phyloP scores from a whole-genome alignment of 2,888 invertebrate genomes.

The Theodoxus fluviatilis region DNA sequence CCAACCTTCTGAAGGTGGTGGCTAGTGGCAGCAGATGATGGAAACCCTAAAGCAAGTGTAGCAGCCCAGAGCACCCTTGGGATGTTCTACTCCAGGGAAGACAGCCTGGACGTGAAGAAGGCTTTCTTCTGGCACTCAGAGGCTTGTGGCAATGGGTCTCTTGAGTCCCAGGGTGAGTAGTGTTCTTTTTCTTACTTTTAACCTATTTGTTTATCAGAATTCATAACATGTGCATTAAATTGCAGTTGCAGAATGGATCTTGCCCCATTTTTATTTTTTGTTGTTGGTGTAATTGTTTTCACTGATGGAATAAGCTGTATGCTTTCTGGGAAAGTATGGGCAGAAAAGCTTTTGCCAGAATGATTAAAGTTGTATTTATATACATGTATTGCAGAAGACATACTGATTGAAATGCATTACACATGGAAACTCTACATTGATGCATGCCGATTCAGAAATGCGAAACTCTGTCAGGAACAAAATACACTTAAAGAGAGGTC shows the following conservation, averaged over 20 bases:
- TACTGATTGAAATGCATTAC: no score
- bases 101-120: slow-evolving; percentile 53
- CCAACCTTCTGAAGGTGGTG: slow-evolving; percentile 51
- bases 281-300: no score
- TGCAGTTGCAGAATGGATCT: no score
- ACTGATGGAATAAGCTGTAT: no score
- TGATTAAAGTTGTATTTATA: no score
- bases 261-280: no score
- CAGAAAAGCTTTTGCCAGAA: no score
- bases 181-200: slow-evolving; percentile 2
- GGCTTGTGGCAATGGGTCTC: slow-evolving; percentile 64
- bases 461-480: not conserved
- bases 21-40: slow-evolving; percentile 64
- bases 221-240: not conserved
- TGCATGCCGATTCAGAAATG: not conserved
- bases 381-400: no score
- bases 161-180: slow-evolving; percentile 64
- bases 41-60: slow-evolving; percentile 60
- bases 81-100: slow-evolving; percentile 61
- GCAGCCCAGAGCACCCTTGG: slow-evolving; percentile 64
- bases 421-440: not conserved
- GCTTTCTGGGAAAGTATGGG: no score
- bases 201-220: not conserved
- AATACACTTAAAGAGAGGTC: no score
- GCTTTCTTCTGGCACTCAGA: slow-evolving; percentile 66